Conservation (phyloP, 2,888 invertebrate species). For the Drosophila flavopinicola region DNA sequence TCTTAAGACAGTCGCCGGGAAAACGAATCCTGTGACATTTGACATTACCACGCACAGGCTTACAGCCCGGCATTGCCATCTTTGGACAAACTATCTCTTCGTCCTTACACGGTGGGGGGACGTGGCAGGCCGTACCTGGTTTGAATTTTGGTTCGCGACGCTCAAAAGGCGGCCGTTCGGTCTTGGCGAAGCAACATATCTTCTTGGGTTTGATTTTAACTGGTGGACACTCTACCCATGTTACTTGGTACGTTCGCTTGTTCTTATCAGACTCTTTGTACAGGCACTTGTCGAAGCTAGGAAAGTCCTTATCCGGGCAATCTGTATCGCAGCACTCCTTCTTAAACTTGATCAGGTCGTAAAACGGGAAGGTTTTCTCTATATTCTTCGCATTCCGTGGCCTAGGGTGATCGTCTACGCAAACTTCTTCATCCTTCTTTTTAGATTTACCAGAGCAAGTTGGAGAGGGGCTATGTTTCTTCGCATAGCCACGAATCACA, state of each 20-base stretch:
- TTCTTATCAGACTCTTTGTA: slow-evolving; percentile 62
- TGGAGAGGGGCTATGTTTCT: slow-evolving; percentile 22
- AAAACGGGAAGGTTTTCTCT: slow-evolving; percentile 37
- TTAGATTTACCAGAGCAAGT: neutral
- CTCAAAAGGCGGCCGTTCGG: slow-evolving; percentile 23
- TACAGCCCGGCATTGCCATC: slow-evolving; percentile 34
- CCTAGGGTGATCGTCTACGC: slow-evolving; percentile 26
- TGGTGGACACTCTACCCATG: slow-evolving; percentile 75
- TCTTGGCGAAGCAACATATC: slow-evolving; percentile 52
- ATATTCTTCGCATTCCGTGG: slow-evolving; percentile 14
- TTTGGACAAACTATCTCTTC: slow-evolving; percentile 18
- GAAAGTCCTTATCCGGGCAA: slow-evolving; percentile 46
- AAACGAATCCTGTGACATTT: slow-evolving; percentile 12
- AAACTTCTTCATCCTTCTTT: neutral
- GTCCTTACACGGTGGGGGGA: neutral
- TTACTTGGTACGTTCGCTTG: slow-evolving; percentile 71
- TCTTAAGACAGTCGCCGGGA: slow-evolving; percentile 35
- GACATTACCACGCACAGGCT: neutral
- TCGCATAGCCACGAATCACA: neutral
- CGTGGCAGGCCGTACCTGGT: slow-evolving; percentile 19
- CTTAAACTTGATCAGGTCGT: slow-evolving; percentile 34
- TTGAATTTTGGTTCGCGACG: slow-evolving; percentile 39
- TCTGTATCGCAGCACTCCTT: slow-evolving; percentile 37
- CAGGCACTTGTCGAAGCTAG: slow-evolving; percentile 51
- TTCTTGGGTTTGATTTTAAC: slow-evolving; percentile 57